phyloP scores from a whole-genome alignment of 2,113 vertebrate species.

The Rhinolophus ferrumequinum region DNA sequence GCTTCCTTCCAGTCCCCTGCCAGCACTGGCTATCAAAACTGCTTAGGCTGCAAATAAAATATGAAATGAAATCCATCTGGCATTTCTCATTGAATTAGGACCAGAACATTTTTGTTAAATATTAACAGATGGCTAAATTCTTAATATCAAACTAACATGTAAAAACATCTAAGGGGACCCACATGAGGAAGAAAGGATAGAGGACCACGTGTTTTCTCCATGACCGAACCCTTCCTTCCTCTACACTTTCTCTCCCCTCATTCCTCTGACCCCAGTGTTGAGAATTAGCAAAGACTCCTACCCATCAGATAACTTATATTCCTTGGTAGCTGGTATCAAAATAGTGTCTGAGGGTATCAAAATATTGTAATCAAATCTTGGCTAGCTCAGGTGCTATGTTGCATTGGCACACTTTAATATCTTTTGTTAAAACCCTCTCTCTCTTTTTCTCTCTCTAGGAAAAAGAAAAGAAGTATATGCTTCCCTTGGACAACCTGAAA shows the following conservation, averaged over 20 bases:
- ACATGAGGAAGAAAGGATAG: conserved; percentile 64
- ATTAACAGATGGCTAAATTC: conserved; percentile 79
- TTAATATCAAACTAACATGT: conserved; percentile 79
- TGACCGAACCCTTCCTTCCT: conserved; percentile 12
- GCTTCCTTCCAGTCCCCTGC: conserved; percentile 59
- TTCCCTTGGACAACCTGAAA: conserved; percentile 93
- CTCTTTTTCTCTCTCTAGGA: conserved; percentile 86
- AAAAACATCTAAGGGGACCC: conserved; percentile 74
- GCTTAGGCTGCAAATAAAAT: conserved; percentile 82
- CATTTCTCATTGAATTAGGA: conserved; percentile 82
- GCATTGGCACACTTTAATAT: neutral
- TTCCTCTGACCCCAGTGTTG: conserved; percentile 1
- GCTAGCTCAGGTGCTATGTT: neutral
- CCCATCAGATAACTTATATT: conserved; percentile 45
- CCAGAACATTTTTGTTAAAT: conserved; percentile 82
- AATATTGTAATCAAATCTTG: conserved; percentile 6
- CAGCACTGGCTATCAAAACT: conserved; percentile 78
- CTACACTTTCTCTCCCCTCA: neutral
- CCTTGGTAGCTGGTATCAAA: conserved; percentile 38
- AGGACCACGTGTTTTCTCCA: conserved; percentile 62
- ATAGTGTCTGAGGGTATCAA: conserved; percentile 4
- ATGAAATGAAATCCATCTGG: conserved; percentile 82
- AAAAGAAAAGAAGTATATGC: conserved; percentile 97
- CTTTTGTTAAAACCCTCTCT: conserved; percentile 40
- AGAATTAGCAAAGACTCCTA: conserved; percentile 43